A percentile compares a stretch with the other conserved stretches of the same genome.
Conservation (phyloP, 2,797 vertebrate genomes). For the Lacerta viridis region DNA sequence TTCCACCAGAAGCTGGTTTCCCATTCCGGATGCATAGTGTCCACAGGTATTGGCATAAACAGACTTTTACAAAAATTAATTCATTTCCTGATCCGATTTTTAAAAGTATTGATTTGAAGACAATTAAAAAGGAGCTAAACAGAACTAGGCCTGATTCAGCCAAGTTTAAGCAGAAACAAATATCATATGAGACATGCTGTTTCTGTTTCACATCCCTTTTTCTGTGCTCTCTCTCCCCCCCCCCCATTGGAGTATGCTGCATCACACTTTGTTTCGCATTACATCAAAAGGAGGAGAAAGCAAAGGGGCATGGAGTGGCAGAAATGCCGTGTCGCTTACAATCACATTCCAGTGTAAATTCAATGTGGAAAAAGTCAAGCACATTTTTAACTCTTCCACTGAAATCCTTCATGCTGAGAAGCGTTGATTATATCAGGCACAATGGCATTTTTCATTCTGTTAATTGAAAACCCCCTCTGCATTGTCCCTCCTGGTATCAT, state of each 20-base stretch:
- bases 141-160: neutral
- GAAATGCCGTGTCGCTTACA: neutral
- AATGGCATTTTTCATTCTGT: neutral
- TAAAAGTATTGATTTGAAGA: slow-evolving; percentile 35
- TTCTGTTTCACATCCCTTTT: neutral
- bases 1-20: neutral
- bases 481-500: slow-evolving; percentile 29
- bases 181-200: no score
- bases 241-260: no score
- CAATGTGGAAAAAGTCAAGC: neutral
- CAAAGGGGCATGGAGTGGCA: neutral
- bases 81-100: slow-evolving; percentile 28
- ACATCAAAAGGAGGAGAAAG: neutral
- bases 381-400: neutral
- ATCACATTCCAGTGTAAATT: neutral
- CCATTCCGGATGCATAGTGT: no score
- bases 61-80: no score
- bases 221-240: neutral
- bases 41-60: no score
- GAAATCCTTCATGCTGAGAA: neutral
- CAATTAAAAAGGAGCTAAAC: slow-evolving; percentile 37
- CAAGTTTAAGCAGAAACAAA: no score
- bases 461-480: neutral
- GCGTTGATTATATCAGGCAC: neutral
- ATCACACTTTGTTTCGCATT: no score